A percentile compares a stretch with the other conserved stretches of the same genome.
Evolutionary conservation across 2,797 vertebrate genomes (phyloP).

Genomic region (Pelobates cultripes): DNA sequence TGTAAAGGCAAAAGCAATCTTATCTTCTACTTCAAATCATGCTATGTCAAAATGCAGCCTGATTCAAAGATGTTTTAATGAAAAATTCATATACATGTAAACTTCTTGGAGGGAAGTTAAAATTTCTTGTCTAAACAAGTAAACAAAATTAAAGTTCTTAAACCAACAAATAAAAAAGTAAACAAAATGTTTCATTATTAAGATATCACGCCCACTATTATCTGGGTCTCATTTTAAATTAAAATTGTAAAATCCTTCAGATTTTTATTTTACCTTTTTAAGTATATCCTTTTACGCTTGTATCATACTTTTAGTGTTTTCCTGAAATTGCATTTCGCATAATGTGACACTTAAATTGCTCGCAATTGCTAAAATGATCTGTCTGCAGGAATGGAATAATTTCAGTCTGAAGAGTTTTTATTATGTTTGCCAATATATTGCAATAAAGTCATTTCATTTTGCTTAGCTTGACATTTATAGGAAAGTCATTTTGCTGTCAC

Average conservation of each 20-base stretch:
- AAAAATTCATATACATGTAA: conserved; percentile 31
- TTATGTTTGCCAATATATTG: conserved; percentile 55
- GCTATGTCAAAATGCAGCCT: conserved; percentile 36
- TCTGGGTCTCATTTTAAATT: conserved; percentile 29
- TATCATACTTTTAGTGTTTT: conserved; percentile 49
- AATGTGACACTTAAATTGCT: conserved; percentile 55
- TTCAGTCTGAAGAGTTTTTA: conserved; percentile 53
- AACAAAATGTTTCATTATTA: conserved; percentile 38
- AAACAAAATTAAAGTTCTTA: conserved; percentile 32
- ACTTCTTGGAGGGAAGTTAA: conserved; percentile 12
- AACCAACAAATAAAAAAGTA: conserved; percentile 6
- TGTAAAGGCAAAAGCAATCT: conserved; percentile 45
- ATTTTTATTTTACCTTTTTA: conserved; percentile 45
- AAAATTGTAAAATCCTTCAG: conserved; percentile 41
- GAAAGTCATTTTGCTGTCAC: conserved; percentile 49
- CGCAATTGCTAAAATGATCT: conserved; percentile 54
- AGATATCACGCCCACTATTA: conserved; percentile 9
- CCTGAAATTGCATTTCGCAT: conserved; percentile 52
- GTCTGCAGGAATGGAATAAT: conserved; percentile 52
- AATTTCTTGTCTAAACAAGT: conserved; percentile 13
- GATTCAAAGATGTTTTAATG: conserved; percentile 38
- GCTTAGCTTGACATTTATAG: conserved; percentile 55
- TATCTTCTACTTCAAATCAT: conserved; percentile 37
- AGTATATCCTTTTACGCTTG: conserved; percentile 48
- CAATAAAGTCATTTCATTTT: conserved; percentile 54